These are phyloP conservation scores for Cyphomyrus plagiostoma DNA, from an alignment of 2,113 vertebrate genomes.

Conservation along the genomic window DNA sequence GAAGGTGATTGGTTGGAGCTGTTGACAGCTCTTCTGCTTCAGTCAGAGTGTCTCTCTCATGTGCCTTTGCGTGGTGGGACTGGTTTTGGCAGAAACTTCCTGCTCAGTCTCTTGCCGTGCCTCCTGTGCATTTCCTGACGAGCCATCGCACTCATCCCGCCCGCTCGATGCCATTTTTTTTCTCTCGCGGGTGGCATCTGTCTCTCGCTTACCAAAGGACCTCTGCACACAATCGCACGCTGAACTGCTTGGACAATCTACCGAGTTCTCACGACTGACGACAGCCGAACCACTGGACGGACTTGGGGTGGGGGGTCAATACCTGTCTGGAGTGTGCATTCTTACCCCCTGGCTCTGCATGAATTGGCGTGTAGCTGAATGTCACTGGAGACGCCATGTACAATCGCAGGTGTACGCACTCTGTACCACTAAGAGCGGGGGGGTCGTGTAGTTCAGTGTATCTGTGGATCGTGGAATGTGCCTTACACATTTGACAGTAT, in stretches of 20 bases:
- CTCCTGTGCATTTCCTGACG: conserved; percentile 17
- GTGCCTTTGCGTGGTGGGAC: conserved; percentile 62
- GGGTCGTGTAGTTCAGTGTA: neutral
- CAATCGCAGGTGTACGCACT: conserved; percentile 17
- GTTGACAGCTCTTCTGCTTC: conserved; percentile 36
- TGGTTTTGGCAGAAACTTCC: neutral
- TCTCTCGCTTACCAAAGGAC: conserved; percentile 42
- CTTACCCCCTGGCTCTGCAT: neutral
- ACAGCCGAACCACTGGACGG: neutral
- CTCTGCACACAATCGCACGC: conserved; percentile 22
- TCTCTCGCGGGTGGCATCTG: neutral
- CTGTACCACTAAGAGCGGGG: conserved; percentile 28
- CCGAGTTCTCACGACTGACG: neutral
- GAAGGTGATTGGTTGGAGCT: neutral
- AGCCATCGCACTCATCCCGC: conserved; percentile 20
- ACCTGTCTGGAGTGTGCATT: neutral
- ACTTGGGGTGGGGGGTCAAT: neutral
- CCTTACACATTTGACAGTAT: conserved; percentile 39
- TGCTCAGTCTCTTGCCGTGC: conserved; percentile 8
- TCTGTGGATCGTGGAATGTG: conserved; percentile 38
- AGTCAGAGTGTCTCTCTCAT: conserved; percentile 54
- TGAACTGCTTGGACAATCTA: conserved; percentile 4
- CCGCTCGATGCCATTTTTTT: conserved; percentile 27
- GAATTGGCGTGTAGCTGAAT: neutral
- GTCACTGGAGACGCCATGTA: neutral